These are phyloP conservation scores for Zoanthus gigantus DNA, from an alignment of 92 coral and sea anemone genomes.

Conservation along the genomic window DNA sequence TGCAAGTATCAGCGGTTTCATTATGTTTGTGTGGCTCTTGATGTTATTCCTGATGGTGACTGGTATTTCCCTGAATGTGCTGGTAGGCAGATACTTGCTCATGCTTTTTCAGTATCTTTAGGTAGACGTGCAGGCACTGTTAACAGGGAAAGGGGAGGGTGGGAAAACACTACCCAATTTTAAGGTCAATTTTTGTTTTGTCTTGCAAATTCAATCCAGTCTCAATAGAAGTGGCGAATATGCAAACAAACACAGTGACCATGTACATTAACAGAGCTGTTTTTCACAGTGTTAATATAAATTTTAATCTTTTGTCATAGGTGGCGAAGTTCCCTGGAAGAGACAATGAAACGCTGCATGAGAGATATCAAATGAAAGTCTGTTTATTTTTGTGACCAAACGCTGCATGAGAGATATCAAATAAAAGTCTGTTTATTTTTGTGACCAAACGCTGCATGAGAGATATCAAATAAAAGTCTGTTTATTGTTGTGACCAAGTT, in stretches of 20 bases:
- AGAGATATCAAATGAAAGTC: constrained; percentile 5
- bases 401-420: constrained; percentile 10
- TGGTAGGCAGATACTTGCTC: constrained; percentile 17
- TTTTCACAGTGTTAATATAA: constrained; percentile 11
- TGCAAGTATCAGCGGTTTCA: constrained; percentile 42
- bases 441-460: neutral
- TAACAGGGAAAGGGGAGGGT: constrained; percentile 25
- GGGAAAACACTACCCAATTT: constrained; percentile 11
- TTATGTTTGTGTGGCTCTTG: constrained; percentile 39
- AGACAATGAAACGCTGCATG: constrained; percentile 16
- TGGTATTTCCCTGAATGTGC: constrained; percentile 14
- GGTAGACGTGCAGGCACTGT: constrained; percentile 18
- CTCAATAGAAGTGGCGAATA: constrained; percentile 35
- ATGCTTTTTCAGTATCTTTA: constrained; percentile 12
- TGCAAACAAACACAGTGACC: constrained; percentile 32
- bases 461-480: neutral
- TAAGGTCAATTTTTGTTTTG: constrained; percentile 24
- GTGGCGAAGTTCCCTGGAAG: constrained; percentile 40
- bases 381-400: constrained; percentile 5
- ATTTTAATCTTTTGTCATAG: constrained; percentile 34
- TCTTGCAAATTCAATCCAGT: constrained; percentile 38
- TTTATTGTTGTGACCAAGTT: neutral
- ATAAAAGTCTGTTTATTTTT: neutral
- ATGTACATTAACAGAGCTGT: constrained; percentile 32
- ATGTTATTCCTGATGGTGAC: constrained; percentile 29